phyloP scores from a whole-genome alignment of 2,888 invertebrate species.

The Acleris laterana region DNA sequence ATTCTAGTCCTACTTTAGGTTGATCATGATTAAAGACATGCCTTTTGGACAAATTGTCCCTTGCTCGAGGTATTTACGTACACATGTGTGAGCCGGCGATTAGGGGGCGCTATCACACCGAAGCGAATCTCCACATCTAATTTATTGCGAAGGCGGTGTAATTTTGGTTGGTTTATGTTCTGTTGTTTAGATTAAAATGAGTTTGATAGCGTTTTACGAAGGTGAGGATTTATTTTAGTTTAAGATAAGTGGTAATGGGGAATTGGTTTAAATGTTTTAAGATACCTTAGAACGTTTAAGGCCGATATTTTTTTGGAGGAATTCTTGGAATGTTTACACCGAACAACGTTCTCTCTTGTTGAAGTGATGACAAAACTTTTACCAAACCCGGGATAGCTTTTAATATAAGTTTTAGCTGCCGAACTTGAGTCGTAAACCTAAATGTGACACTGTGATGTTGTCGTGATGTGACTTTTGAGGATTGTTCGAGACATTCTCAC shows the following conservation, averaged over 20 bases:
- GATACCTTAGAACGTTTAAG: too few species aligned
- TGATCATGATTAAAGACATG: constrained; percentile 48
- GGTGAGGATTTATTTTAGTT: background rate
- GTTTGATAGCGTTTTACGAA: background rate
- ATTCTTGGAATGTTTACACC: too few species aligned
- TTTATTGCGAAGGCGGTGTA: constrained; percentile 19
- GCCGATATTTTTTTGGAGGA: too few species aligned
- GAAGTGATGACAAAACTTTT: too few species aligned
- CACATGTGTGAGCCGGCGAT: constrained; percentile 31
- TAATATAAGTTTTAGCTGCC: too few species aligned
- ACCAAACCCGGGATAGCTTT: too few species aligned
- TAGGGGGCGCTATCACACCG: constrained; percentile 34
- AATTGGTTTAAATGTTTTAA: background rate
- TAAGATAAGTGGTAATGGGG: background rate
- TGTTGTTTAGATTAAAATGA: constrained; percentile 7
- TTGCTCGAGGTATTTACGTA: constrained; percentile 35
- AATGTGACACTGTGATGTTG: too few species aligned
- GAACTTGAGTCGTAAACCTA: too few species aligned
- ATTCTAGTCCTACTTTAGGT: constrained; percentile 33
- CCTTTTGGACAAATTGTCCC: constrained; percentile 46
- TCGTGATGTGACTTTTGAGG: too few species aligned
- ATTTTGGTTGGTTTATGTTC: constrained; percentile 19
- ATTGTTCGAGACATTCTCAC: too few species aligned
- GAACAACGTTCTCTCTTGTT: too few species aligned
- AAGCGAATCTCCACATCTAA: constrained; percentile 16